Evolutionary conservation across 2,888 invertebrate genomes (phyloP).

Genomic region (Xestia sexstrigata): DNA sequence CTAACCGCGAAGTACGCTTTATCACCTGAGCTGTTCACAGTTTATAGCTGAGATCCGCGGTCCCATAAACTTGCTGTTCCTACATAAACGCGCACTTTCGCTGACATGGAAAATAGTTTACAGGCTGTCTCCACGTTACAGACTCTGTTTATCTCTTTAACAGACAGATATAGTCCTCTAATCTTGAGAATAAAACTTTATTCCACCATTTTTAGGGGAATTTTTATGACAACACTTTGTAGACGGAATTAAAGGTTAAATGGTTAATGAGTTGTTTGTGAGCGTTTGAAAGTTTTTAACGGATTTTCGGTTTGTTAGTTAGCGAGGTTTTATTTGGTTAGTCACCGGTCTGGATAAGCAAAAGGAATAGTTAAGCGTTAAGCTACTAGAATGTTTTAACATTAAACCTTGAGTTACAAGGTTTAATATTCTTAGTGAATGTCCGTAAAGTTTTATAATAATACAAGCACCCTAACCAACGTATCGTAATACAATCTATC

Average conservation of each 20-base stretch:
- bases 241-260: constrained; percentile 86
- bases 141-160: constrained; percentile 86
- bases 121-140: constrained; percentile 82
- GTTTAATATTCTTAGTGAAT: background rate
- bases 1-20: constrained; percentile 82
- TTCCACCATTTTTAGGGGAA: constrained; percentile 83
- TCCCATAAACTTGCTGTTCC: constrained; percentile 77
- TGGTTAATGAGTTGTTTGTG: constrained; percentile 86
- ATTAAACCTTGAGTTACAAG: no score
- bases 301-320: constrained; percentile 74
- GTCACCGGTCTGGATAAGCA: constrained; percentile 26
- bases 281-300: constrained; percentile 85
- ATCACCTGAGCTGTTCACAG: constrained; percentile 76
- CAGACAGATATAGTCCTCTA: constrained; percentile 84
- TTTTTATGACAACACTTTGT: constrained; percentile 85
- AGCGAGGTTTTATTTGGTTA: constrained; percentile 49
- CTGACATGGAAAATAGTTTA: constrained; percentile 90
- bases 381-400: background rate
- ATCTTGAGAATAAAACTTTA: constrained; percentile 88
- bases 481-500: constrained; percentile 19
- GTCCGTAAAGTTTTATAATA: background rate
- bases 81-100: constrained; percentile 85
- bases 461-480: background rate
- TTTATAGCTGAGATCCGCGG: constrained; percentile 65
- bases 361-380: background rate